phyloP scores from a whole-genome alignment of 2,888 invertebrate genomes.

The Pristionchus entomophagus region DNA sequence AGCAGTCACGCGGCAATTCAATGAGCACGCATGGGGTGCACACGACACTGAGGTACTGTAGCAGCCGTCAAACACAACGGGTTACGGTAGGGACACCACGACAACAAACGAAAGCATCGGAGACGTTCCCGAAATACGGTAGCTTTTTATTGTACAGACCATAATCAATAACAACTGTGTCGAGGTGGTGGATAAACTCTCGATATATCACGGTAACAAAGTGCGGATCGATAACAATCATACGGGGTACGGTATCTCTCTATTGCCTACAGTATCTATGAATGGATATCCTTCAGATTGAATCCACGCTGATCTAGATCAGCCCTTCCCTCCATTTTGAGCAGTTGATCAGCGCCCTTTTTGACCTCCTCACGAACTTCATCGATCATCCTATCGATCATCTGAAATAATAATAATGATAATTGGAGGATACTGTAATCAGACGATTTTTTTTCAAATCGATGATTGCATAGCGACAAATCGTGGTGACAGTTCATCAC shows the following conservation, averaged over 20 bases:
- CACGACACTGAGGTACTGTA: slow-evolving; percentile 25
- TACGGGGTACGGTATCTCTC: not conserved
- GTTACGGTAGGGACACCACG: slow-evolving; percentile 29
- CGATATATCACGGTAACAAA: not conserved
- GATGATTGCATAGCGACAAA: too few species aligned
- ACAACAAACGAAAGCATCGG: not conserved
- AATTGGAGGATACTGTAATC: not conserved
- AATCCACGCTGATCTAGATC: slow-evolving; percentile 34
- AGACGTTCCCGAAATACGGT: not conserved
- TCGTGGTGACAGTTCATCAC: not conserved
- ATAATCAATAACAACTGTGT: not conserved
- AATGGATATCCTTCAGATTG: slow-evolving; percentile 29
- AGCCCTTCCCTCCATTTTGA: slow-evolving; percentile 1
- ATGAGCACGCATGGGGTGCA: not conserved
- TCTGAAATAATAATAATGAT: not conserved
- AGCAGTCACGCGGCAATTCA: not conserved
- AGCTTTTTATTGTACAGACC: not conserved
- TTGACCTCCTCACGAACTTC: slow-evolving; percentile 39
- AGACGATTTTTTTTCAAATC: not conserved
- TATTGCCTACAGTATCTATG: not conserved
- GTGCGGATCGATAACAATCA: not conserved
- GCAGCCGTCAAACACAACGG: slow-evolving; percentile 28
- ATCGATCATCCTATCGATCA: slow-evolving; percentile 42
- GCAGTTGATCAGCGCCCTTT: not conserved
- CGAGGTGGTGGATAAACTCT: not conserved